phyloP scores from a whole-genome alignment of 2,888 invertebrate genomes.

The Hirtodrosophila confusa region DNA sequence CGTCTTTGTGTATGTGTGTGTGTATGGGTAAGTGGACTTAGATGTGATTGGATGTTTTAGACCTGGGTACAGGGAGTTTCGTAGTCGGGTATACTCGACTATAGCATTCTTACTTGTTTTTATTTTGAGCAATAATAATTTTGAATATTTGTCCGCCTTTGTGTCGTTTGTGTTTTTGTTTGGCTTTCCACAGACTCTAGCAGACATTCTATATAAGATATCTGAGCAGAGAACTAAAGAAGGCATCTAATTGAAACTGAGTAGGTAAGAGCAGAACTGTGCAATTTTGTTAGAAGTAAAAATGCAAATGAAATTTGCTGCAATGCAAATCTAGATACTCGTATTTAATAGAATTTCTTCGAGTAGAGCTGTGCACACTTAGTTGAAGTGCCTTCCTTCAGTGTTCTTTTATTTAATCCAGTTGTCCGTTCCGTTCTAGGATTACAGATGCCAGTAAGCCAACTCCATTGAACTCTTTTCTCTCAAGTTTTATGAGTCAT shows the following conservation, averaged over 20 bases:
- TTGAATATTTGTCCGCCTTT: constrained; percentile 26
- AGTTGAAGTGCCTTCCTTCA: not conserved
- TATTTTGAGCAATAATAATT: constrained; percentile 58
- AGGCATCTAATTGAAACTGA: constrained; percentile 59
- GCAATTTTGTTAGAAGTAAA: constrained; percentile 11
- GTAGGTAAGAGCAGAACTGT: constrained; percentile 14
- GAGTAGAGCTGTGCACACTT: not conserved
- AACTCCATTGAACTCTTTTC: constrained; percentile 7
- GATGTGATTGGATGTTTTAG: no score
- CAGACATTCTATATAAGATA: constrained; percentile 34
- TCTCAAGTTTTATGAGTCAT: constrained; percentile 53
- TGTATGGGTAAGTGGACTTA: no score
- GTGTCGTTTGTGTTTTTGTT: constrained; percentile 32
- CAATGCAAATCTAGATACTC: not conserved
- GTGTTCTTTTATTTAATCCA: not conserved
- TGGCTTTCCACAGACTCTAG: constrained; percentile 31
- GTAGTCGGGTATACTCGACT: no score
- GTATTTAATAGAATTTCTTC: no score
- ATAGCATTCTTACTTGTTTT: no score
- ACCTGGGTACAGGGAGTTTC: no score
- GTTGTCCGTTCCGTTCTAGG: not conserved
- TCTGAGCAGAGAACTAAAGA: constrained; percentile 3
- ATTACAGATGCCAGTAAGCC: constrained; percentile 5
- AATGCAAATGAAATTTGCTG: constrained; percentile 7
- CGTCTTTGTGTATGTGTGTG: no score